phyloP scores from a whole-genome alignment of 2,797 vertebrate species.

The Acestrorhynchus altus region DNA sequence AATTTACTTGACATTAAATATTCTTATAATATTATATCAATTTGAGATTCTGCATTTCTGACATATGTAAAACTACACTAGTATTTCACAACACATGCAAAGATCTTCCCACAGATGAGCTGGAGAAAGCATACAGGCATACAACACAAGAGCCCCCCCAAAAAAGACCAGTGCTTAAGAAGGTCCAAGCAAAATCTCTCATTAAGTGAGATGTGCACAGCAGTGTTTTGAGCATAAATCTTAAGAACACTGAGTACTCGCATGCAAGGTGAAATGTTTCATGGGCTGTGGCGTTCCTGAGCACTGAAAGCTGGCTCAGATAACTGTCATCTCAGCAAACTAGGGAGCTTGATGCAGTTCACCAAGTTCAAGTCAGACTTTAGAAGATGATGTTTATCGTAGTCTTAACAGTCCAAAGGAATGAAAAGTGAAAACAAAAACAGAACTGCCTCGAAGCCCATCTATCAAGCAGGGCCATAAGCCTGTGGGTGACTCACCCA shows the following conservation, averaged over 20 bases:
- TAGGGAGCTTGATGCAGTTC: constrained; percentile 28
- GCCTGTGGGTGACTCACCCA: constrained; percentile 28
- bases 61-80: not conserved
- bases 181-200: not conserved
- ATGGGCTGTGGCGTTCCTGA: constrained; percentile 12
- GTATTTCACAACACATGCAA: not conserved
- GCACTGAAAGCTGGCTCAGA: constrained; percentile 35
- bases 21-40: too few species aligned
- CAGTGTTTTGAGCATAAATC: constrained; percentile 7
- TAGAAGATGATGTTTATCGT: constrained; percentile 49
- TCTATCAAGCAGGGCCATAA: constrained; percentile 38
- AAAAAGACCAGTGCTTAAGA: not conserved
- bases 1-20: too few species aligned
- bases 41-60: too few species aligned
- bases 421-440: constrained; percentile 47
- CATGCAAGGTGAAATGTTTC: constrained; percentile 28
- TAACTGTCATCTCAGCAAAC: constrained; percentile 38
- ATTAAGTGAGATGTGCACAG: constrained; percentile 7
- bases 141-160: not conserved
- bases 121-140: not conserved
- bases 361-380: constrained; percentile 42
- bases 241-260: constrained; percentile 5
- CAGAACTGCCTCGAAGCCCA: constrained; percentile 20
- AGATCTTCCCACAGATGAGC: not conserved
- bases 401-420: constrained; percentile 38